These are phyloP conservation scores for Gouania willdenowi DNA, from an alignment of 2,797 vertebrate genomes.

Conservation along the genomic window DNA sequence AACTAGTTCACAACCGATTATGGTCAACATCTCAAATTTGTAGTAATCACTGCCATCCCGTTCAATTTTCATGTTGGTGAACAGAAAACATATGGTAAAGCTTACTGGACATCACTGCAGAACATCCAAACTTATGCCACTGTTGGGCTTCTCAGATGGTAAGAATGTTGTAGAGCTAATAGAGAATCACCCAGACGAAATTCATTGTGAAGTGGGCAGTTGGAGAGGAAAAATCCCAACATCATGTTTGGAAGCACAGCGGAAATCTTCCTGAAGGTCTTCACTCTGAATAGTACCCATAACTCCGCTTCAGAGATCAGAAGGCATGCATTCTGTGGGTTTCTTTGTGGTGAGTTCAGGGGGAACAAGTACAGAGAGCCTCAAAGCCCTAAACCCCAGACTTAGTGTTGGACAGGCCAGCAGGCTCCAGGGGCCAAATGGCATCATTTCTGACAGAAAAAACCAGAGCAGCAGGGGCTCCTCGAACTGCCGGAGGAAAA, in stretches of 20 bases:
- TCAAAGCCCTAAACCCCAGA: conserved; percentile 46
- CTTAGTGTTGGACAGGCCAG: conserved; percentile 48
- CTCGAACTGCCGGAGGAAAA: conserved; percentile 28
- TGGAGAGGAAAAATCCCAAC: no score
- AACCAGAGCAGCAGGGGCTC: conserved; percentile 29
- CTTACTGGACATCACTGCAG: no score
- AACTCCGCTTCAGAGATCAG: conserved; percentile 11
- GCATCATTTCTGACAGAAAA: conserved; percentile 27
- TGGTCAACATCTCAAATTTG: no score
- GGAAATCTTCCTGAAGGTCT: not conserved
- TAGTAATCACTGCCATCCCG: no score
- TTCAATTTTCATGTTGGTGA: no score
- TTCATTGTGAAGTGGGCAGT: no score
- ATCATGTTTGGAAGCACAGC: conserved; percentile 9
- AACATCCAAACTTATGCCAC: no score
- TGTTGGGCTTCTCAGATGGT: not conserved
- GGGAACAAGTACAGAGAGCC: conserved; percentile 14
- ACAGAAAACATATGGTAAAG: no score
- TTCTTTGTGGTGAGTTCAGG: conserved; percentile 31
- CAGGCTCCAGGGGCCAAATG: conserved; percentile 47
- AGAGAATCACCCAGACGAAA: no score
- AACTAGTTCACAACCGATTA: no score
- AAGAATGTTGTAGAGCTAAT: no score
- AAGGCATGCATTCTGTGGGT: conserved; percentile 11
- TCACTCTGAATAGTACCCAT: conserved; percentile 1